Percentiles rank a stretch among this genome's conserved stretches.
These are phyloP conservation scores for Tetraodon nigroviridis DNA, from an alignment of 2,113 vertebrate species.

Conservation along the genomic window DNA sequence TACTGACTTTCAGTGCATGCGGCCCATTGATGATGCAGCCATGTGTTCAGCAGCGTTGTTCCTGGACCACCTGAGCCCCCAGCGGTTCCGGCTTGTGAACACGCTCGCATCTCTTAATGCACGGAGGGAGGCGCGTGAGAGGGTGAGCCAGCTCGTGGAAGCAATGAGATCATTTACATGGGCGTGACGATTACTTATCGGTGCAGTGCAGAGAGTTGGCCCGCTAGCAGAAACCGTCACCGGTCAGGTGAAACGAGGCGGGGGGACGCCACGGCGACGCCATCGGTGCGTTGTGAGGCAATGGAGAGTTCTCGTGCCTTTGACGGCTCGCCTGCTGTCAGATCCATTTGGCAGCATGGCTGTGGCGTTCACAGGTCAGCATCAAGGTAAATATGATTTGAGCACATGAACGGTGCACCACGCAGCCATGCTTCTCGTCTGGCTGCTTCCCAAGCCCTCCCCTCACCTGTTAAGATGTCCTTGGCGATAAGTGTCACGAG, in stretches of 20 bases:
- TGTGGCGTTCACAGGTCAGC: too few species aligned
- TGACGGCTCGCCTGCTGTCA: slow-evolving; percentile 49
- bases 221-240: slow-evolving; percentile 33
- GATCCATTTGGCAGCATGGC: too few species aligned
- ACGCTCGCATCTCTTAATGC: slow-evolving; percentile 25
- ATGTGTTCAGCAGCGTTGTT: neutral
- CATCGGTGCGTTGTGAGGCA: slow-evolving; percentile 11
- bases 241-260: slow-evolving; percentile 41
- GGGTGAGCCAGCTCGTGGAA: slow-evolving; percentile 37
- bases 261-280: slow-evolving; percentile 20
- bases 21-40: slow-evolving; percentile 10
- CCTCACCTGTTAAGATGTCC: slow-evolving; percentile 44
- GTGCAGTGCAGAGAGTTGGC: slow-evolving; percentile 41
- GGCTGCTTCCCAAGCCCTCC: slow-evolving; percentile 24
- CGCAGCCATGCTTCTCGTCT: slow-evolving; percentile 11
- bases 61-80: slow-evolving; percentile 53
- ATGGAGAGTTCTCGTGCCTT: slow-evolving; percentile 34
- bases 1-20: slow-evolving; percentile 5
- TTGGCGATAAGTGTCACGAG: slow-evolving; percentile 52
- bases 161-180: slow-evolving; percentile 41
- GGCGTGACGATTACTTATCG: slow-evolving; percentile 53
- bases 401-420: slow-evolving; percentile 20
- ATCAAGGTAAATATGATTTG: too few species aligned
- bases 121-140: slow-evolving; percentile 11
- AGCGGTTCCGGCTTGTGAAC: slow-evolving; percentile 11